Conservation (phyloP, 2,797 vertebrate species). For the Rhinogobio ventralis region DNA sequence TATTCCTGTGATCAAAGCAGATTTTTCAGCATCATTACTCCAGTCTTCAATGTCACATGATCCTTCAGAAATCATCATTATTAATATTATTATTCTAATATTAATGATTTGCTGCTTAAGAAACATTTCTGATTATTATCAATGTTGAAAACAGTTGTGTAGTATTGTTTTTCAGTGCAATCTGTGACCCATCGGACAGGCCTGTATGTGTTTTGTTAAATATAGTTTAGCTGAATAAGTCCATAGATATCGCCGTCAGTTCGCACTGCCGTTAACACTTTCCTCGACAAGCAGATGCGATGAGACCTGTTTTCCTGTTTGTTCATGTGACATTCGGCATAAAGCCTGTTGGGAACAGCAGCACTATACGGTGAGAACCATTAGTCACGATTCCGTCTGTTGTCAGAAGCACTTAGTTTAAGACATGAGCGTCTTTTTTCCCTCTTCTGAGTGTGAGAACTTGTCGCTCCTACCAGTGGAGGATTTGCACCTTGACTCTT, state of each 20-base stretch:
- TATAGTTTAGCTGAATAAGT: no score
- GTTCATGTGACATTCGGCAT: not conserved
- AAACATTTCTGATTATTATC: no score
- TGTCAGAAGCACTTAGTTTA: constrained; percentile 35
- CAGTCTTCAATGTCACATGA: not conserved
- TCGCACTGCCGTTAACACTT: not conserved
- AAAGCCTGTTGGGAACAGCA: not conserved
- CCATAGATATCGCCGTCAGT: not conserved
- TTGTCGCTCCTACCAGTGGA: constrained; percentile 40
- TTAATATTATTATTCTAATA: no score
- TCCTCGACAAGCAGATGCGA: not conserved
- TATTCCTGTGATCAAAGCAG: not conserved
- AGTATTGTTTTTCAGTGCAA: not conserved
- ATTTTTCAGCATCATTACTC: not conserved
- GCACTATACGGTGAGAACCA: not conserved
- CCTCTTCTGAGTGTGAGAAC: not conserved
- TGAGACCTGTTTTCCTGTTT: not conserved
- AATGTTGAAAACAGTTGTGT: no score
- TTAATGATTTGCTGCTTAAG: no score
- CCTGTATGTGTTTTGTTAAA: no score
- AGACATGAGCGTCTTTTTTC: not conserved
- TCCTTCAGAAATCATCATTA: not conserved
- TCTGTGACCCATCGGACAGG: not conserved
- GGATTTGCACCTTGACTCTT: constrained; percentile 63
- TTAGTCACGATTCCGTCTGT: constrained; percentile 41